phyloP scores from a whole-genome alignment of 2,888 invertebrate genomes.

The Petrolisthes cinctipes region DNA sequence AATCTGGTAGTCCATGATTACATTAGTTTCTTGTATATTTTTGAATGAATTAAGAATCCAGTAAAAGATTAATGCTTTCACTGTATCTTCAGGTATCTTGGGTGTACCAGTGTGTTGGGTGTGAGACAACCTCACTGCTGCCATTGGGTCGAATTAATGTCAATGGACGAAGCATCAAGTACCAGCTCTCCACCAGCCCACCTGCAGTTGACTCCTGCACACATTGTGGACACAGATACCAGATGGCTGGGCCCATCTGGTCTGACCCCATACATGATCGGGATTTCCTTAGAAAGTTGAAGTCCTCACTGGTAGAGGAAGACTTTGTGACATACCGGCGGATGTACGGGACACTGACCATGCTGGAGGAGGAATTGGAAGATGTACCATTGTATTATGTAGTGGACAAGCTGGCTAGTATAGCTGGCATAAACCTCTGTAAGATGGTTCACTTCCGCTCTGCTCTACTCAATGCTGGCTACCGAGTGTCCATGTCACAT shows the following conservation, averaged over 20 bases:
- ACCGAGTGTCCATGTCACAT: constrained; percentile 92
- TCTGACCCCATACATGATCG: constrained; percentile 85
- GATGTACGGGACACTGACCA: constrained; percentile 57
- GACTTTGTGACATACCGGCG: constrained; percentile 68
- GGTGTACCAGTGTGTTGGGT: constrained; percentile 90
- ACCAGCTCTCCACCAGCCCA: constrained; percentile 79
- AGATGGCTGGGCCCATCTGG: constrained; percentile 94
- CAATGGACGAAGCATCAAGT: constrained; percentile 75
- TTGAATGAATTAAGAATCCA: background rate
- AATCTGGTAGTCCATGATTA: too few species aligned
- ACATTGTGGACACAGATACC: constrained; percentile 82
- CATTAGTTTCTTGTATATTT: background rate
- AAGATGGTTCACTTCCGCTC: constrained; percentile 83
- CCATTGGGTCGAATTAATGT: constrained; percentile 76
- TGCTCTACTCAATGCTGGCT: constrained; percentile 89
- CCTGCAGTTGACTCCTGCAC: constrained; percentile 78
- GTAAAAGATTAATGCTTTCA: background rate
- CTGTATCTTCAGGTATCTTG: constrained; percentile 53
- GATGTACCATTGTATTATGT: constrained; percentile 91
- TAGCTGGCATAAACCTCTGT: constrained; percentile 80
- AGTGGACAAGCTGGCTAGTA: constrained; percentile 81
- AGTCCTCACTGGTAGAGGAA: constrained; percentile 70
- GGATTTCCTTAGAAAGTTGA: constrained; percentile 80
- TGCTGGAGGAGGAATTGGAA: constrained; percentile 79
- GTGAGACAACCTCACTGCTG: constrained; percentile 83